Evolutionary conservation across 2,888 invertebrate species (phyloP).

Genomic region (Philonicus albiceps): DNA sequence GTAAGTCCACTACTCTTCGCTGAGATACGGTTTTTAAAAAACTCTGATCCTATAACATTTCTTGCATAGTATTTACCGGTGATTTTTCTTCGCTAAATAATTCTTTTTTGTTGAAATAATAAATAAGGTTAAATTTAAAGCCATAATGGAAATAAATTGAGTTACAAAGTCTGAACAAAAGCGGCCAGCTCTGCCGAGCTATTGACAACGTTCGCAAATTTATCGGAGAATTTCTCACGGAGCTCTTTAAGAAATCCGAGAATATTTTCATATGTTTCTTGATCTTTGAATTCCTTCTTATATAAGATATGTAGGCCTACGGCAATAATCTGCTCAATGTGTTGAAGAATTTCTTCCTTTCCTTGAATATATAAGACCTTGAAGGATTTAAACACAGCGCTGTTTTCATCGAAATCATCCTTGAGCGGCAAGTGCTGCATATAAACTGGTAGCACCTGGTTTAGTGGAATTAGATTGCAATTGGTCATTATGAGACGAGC

Average conservation of each 20-base stretch:
- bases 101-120: neutral
- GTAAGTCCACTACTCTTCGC: neutral
- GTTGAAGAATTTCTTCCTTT: conserved; percentile 66
- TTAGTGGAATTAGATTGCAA: conserved; percentile 70
- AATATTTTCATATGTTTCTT: conserved; percentile 56
- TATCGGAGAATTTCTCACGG: conserved; percentile 67
- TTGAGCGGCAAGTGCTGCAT: conserved; percentile 75
- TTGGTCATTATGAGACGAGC: conserved; percentile 76
- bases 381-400: conserved; percentile 73
- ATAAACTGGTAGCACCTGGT: conserved; percentile 77
- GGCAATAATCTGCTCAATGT: conserved; percentile 67
- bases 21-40: neutral
- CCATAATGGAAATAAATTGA: neutral
- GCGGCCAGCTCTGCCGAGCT: conserved; percentile 56
- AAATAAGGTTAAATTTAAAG: neutral
- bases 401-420: conserved; percentile 78
- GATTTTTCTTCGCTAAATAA: neutral
- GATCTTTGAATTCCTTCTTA: conserved; percentile 65
- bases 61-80: neutral
- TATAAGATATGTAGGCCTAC: conserved; percentile 67
- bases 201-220: conserved; percentile 65
- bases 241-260: conserved; percentile 67
- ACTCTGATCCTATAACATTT: neutral
- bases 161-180: neutral
- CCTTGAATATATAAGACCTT: conserved; percentile 70